Evolutionary conservation across 2,888 invertebrate species (phyloP), one percentile per base, ranked within the genome.

Genomic region (Serrognathus titanus): DNA sequence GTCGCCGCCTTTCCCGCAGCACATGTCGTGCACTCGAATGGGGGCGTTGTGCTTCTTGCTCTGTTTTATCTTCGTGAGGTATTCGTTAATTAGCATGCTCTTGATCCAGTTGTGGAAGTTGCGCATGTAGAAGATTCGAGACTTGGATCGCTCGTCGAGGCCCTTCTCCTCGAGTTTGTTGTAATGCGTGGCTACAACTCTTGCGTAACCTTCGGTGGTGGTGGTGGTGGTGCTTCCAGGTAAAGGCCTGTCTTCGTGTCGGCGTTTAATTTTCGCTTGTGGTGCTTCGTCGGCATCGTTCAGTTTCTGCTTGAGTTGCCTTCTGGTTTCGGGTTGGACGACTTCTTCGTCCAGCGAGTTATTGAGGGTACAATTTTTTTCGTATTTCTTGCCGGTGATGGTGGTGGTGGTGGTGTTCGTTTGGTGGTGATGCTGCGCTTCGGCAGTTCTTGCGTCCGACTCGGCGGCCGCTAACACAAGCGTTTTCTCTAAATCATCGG

Each of bases 41-140:
- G 85, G 82, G 52, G 83, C 81, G n/a, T 88, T 87, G 62, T 85
- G 82, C 61, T 84, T 84, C 68, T 85, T 87, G 3, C 71, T 78
- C 63, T 83, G 82, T 69, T 83, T 86, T 46, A 86, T 82, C 75
- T 85, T 87, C 61, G 80, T 85, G 68, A 85, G 79, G 77, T 89
- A 88, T 78, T 90, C 86, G 83, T 92, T 88, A 68, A 99, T 97
- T 1, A 97, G 81, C 81, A 94, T 92, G 76, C 94, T 93, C 80
- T 99, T 99, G 10, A 97, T 88, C 98, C 98, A 99, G 77, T 99
- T 99, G 77, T 99, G 99, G 74, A 98, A 97, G 78, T 97, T 99
- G 64, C 99, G 83, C 81, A 99, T 83, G 74, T 91, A 89, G 69
- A 93, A 90, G 67, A 99, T 99, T 24, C 94, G 86, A 24, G 97